Conservation (phyloP, 1,140 invertebrate species). For the Eufriesea mexicana region DNA sequence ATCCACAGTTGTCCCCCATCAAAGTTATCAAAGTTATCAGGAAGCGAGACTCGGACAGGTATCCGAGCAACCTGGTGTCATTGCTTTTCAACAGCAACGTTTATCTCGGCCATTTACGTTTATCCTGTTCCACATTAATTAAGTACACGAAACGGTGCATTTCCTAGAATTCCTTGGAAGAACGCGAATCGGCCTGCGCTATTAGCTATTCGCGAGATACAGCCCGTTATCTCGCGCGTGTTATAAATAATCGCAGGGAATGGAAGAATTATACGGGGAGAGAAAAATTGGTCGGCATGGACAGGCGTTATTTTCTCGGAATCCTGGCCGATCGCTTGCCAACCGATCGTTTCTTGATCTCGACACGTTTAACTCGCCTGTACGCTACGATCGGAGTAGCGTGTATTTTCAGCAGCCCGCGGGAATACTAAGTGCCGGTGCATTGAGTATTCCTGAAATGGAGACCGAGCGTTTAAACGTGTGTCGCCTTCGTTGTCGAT, state of each 20-base stretch:
- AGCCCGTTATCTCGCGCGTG: no score
- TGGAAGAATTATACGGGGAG: not conserved
- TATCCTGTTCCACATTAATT: not conserved
- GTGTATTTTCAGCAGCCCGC: conserved; percentile 47
- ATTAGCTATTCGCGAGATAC: not conserved
- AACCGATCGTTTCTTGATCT: conserved; percentile 58
- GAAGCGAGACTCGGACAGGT: no score
- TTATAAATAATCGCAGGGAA: not conserved
- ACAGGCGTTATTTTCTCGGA: conserved; percentile 55
- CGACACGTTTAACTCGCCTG: conserved; percentile 45
- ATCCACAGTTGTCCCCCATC: no score
- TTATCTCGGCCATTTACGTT: not conserved
- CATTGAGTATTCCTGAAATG: conserved; percentile 64
- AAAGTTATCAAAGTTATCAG: no score
- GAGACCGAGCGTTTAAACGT: conserved; percentile 53
- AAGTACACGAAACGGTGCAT: not conserved
- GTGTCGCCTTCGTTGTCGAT: conserved; percentile 49
- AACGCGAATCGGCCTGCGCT: not conserved
- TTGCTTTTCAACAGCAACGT: not conserved
- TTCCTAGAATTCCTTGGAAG: not conserved
- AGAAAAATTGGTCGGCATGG: not conserved
- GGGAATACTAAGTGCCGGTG: conserved; percentile 53
- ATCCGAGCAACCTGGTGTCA: no score
- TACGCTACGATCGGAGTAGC: conserved; percentile 52
- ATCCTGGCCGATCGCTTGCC: conserved; percentile 34